Evolutionary conservation across 1,140 invertebrate species (phyloP).

Genomic region (Xylocopa sonorina): DNA sequence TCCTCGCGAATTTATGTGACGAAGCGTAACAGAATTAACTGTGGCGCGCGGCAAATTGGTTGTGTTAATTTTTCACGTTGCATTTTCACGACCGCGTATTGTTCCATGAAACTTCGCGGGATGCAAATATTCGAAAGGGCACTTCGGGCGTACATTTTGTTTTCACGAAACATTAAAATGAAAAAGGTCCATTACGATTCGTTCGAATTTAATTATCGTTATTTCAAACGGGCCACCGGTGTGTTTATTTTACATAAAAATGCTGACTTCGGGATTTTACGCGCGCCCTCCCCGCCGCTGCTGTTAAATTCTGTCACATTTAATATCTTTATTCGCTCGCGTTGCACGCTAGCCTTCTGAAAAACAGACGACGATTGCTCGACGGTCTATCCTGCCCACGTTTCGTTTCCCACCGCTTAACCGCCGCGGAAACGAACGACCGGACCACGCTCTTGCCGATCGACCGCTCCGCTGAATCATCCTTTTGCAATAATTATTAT

Average conservation of each 20-base stretch:
- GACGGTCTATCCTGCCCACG: constrained; percentile 37
- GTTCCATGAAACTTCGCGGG: constrained; percentile 67
- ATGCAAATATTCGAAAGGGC: constrained; percentile 69
- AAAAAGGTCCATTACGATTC: constrained; percentile 67
- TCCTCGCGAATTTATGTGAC: constrained; percentile 62
- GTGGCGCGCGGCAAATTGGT: constrained; percentile 64
- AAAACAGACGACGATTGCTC: constrained; percentile 21
- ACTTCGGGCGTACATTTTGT: constrained; percentile 61
- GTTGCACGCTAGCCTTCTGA: too few species aligned
- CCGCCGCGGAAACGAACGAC: not conserved
- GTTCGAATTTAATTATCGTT: constrained; percentile 64
- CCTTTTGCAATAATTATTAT: constrained; percentile 38
- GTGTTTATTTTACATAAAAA: constrained; percentile 62
- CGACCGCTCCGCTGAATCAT: constrained; percentile 31
- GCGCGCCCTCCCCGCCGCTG: too few species aligned
- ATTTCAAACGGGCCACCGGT: constrained; percentile 58
- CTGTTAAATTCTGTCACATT: constrained; percentile 38
- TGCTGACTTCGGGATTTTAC: constrained; percentile 53
- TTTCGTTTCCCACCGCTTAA: constrained; percentile 42
- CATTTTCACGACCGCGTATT: constrained; percentile 66
- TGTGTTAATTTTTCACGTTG: constrained; percentile 68
- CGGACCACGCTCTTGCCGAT: constrained; percentile 11
- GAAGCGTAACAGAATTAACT: constrained; percentile 65
- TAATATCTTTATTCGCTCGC: constrained; percentile 54
- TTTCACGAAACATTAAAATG: constrained; percentile 64